Evolutionary conservation across 2,888 invertebrate species (phyloP).

Genomic region (Eretmocerus hayati): DNA sequence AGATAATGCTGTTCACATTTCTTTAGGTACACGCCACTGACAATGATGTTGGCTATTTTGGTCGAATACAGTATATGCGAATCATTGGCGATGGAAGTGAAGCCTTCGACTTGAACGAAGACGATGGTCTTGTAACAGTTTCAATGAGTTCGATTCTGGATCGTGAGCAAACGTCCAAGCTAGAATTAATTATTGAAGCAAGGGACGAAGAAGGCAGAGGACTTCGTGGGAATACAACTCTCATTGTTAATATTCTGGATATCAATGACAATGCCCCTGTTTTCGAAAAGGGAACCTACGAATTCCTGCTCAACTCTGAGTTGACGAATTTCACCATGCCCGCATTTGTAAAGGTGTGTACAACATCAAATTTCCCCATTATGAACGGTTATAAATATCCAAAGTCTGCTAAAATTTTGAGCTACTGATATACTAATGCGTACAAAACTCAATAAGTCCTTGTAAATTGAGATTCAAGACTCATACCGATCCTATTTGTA

Average conservation of each 20-base stretch:
- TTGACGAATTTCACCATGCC: slow-evolving; percentile 68
- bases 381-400: too few species aligned
- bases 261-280: slow-evolving; percentile 82
- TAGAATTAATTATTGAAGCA: slow-evolving; percentile 78
- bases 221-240: slow-evolving; percentile 64
- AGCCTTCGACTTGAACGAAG: slow-evolving; percentile 69
- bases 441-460: too few species aligned
- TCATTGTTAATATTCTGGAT: slow-evolving; percentile 68
- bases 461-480: too few species aligned
- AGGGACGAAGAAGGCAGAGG: slow-evolving; percentile 80
- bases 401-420: too few species aligned
- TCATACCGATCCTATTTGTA: neutral
- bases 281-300: slow-evolving; percentile 73
- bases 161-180: slow-evolving; percentile 69
- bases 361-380: too few species aligned
- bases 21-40: slow-evolving; percentile 69
- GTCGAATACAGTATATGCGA: slow-evolving; percentile 70
- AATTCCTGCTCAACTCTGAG: slow-evolving; percentile 71
- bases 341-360: slow-evolving; percentile 61
- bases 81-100: slow-evolving; percentile 72
- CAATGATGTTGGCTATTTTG: slow-evolving; percentile 70
- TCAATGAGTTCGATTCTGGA: slow-evolving; percentile 73
- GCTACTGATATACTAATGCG: too few species aligned
- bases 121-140: slow-evolving; percentile 74
- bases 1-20: neutral